phyloP scores from a whole-genome alignment of 2,113 vertebrate species.

The Gallinago media region DNA sequence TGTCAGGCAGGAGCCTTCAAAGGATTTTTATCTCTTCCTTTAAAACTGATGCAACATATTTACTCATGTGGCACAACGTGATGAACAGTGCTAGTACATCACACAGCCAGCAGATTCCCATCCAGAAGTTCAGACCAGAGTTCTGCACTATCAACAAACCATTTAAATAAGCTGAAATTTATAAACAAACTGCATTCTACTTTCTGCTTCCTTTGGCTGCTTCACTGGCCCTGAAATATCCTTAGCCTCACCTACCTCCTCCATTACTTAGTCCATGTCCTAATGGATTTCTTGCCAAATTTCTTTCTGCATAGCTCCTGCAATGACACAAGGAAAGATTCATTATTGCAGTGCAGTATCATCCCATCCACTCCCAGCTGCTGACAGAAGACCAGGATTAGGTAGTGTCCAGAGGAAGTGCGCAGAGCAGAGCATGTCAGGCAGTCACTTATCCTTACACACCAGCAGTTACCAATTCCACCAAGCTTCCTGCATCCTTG shows the following conservation, averaged over 20 bases:
- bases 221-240: neutral
- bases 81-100: neutral
- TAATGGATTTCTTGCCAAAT: constrained; percentile 54
- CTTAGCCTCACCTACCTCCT: constrained; percentile 68
- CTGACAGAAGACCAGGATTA: constrained; percentile 48
- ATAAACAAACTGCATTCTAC: neutral
- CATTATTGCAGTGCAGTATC: neutral
- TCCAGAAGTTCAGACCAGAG: neutral
- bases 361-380: constrained; percentile 11
- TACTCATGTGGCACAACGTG: neutral
- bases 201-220: neutral
- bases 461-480: constrained; percentile 66
- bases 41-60: neutral
- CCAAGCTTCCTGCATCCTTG: constrained; percentile 64
- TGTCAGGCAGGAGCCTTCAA: neutral
- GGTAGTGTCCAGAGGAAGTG: constrained; percentile 60
- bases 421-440: constrained; percentile 59
- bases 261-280: constrained; percentile 76
- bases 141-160: neutral
- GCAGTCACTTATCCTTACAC: constrained; percentile 63
- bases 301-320: constrained; percentile 78
- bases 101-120: neutral
- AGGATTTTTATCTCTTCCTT: neutral
- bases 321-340: neutral
- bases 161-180: neutral